Evolutionary conservation across 2,888 invertebrate genomes (phyloP).

Genomic region (Autographa gamma): DNA sequence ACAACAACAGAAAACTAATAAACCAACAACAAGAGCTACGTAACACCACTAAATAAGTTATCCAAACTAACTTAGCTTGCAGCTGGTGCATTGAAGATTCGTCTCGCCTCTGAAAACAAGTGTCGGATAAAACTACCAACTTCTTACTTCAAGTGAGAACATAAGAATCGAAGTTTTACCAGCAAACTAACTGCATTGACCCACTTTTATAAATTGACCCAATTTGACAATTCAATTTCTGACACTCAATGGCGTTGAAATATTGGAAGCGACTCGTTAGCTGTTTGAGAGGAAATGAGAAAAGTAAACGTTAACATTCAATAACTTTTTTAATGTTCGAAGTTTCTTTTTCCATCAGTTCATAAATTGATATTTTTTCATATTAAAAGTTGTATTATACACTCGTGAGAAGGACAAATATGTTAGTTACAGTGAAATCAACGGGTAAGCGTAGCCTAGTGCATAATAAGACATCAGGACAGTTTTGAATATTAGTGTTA

Average conservation of each 20-base stretch:
- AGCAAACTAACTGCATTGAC: slow-evolving; percentile 52
- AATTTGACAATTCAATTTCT: slow-evolving; percentile 48
- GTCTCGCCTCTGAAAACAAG: slow-evolving; percentile 17
- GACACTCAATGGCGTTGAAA: slow-evolving; percentile 21
- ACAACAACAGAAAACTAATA: neutral
- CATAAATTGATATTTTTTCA: too few relatives aligned
- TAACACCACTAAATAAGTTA: slow-evolving; percentile 1
- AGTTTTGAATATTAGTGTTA: too few relatives aligned
- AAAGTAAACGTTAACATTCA: neutral
- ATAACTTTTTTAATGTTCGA: neutral
- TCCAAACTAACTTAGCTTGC: slow-evolving; percentile 2
- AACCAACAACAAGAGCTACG: neutral
- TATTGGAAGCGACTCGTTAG: slow-evolving; percentile 13
- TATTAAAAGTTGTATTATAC: too few relatives aligned
- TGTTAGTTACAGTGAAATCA: too few relatives aligned
- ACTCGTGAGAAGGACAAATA: too few relatives aligned
- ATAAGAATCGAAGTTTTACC: slow-evolving; percentile 20
- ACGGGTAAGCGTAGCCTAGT: too few relatives aligned
- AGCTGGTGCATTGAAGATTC: slow-evolving; percentile 13
- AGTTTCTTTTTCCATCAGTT: neutral
- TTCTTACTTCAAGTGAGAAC: slow-evolving; percentile 22
- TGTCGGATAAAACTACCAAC: slow-evolving; percentile 28
- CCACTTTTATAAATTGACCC: slow-evolving; percentile 48
- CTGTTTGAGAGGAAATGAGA: neutral
- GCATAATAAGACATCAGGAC: too few relatives aligned